Evolutionary conservation across 2,113 vertebrate species (phyloP).

Genomic region (Tachycineta bicolor): DNA sequence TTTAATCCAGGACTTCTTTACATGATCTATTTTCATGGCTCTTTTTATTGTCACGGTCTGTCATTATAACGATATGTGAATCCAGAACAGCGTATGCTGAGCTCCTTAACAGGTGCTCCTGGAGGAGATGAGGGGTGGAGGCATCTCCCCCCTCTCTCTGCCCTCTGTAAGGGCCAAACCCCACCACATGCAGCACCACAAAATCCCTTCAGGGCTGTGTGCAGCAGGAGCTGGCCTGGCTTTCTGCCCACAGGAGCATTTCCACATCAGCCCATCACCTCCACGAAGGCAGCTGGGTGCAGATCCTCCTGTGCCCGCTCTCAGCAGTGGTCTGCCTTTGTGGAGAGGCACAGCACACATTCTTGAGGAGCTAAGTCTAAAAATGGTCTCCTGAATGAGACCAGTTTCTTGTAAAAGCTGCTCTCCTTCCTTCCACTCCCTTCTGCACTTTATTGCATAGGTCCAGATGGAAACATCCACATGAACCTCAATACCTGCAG

Average conservation of each 20-base stretch:
- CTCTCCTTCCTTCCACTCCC: neutral
- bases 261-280: neutral
- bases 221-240: neutral
- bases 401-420: neutral
- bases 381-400: neutral
- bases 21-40: conserved; percentile 59
- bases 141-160: neutral
- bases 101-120: conserved; percentile 4
- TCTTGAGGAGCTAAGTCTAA: neutral
- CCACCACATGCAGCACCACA: neutral
- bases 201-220: neutral
- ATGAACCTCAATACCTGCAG: neutral
- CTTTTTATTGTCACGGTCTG: conserved; percentile 45
- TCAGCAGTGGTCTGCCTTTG: neutral
- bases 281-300: neutral
- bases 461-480: neutral
- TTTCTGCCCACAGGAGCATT: neutral
- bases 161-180: neutral
- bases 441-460: neutral
- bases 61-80: conserved; percentile 47
- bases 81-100: neutral
- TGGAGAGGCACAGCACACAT: neutral
- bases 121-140: neutral
- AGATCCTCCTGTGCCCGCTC: neutral
- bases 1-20: conserved; percentile 55